Evolutionary conservation across 2,888 invertebrate genomes (phyloP), one percentile per base, ranked within the genome.

Genomic region (Cephus sareptanus): DNA sequence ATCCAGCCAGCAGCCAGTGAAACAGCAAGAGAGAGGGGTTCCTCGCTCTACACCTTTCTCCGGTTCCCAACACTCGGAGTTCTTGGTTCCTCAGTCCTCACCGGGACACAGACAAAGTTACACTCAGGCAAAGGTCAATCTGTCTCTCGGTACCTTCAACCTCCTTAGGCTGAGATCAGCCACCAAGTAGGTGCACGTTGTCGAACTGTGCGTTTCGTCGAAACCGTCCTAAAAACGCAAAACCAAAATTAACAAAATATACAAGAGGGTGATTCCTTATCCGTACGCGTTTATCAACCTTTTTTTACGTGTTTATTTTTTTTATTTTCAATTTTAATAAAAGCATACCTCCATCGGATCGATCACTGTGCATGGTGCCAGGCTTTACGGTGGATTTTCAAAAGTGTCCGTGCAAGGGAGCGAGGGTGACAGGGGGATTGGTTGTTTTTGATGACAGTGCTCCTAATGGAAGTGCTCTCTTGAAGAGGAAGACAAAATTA

Each of bases 101-200:
- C 81, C 87, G 89, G 87, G 87, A 87, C 88, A 88, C 87, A 86
- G 88, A 85, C 86, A 86, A 89, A 87, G 89, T 89, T 87, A 87
- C 86, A 85, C 87, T 86, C 86, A 87, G 85, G 84, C 74, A 80
- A 86, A 86, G 85, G 86, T 87, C 85, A 85, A 86, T 84, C 85
- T 85, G 84, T 83, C 70, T 70, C 33, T 70, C 70, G 31, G 70
- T 70, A 40, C 40, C 40, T 70, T 70, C 70, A 70, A 33, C 15
- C 70, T 70, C 2, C 40, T 40, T 15, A 15, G 15, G 40, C 40
- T 40, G 40, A 40, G 15, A 6, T 40, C 40, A 40, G 40, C 40
- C 40, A 6, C 40, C 15, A 15, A 40, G 40, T 40, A 40, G 40
- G 40, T 6, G 40, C 15, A 40, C 40, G 40, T 15, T 15, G 15